Base-by-base conservation (phyloP, 2,797 vertebrate species). In the Leontopithecus rosalia region DNA sequence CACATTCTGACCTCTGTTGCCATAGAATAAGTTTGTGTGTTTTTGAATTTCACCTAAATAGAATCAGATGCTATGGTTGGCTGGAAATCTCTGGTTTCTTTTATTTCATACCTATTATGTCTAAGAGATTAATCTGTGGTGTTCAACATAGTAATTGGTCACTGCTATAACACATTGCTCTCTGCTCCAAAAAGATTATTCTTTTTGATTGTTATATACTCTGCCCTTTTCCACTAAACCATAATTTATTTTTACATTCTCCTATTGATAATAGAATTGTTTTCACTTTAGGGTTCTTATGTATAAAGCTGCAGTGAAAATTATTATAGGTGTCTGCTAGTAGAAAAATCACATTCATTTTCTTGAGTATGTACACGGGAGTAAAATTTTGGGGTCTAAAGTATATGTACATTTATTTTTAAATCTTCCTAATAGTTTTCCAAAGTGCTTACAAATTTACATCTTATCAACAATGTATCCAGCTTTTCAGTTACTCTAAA, bases 361-460 rank as follows among this genome's bases (percentile, higher is more conserved):
- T 67, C 50, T 73, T 52, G 22, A 83, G 39, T 77, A 58, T 72
- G 17, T 28, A 64, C 30, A 64, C 46, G 67, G 7, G 20, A 39
- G 33, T 26, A 30, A 64, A 55, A 81, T n/a, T 61, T 86, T 19
- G 55, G 1, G 20, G 2, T 75, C 55, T 39, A 58, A 20, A 57
- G 22, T 41, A n/a, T 58, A 58, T 84, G 39, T 46, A 39, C 4
- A 22, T 67, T 81, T 14, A 79, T 64, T 86, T 33, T 90, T 75
- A 87, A 67, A 90, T 96, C 75, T 86, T 28, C 26, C 88, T 76
- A 81, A 41, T 39, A 55, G 3, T 57, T 96, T 80, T 90, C n/a
- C 46, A 67, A 93, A 86, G 48, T 90, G 48, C 14, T 67, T 82
- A 67, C 33, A 86, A 75, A 48, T 76, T 80, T 86, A 39, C 11